Evolutionary conservation across 2,113 vertebrate genomes (phyloP), one percentile per base, ranked within the genome.

Genomic region (Sinocyclocheilus grahami): DNA sequence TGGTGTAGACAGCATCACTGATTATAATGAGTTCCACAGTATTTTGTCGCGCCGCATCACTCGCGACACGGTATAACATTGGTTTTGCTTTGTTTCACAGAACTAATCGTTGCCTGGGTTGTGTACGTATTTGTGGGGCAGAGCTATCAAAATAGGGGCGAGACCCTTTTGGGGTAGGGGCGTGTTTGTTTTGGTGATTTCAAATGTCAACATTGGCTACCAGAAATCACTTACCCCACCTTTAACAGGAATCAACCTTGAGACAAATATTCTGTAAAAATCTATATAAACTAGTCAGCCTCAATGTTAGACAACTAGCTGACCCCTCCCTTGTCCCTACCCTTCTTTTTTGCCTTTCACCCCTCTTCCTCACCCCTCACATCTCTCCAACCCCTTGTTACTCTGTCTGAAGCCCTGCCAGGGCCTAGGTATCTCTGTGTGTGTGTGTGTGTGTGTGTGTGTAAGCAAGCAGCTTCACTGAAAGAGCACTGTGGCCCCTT

Each of bases 401-500:
- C 22, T 74, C 67, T 67, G 33, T 86, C 37, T 83, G 82, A 87
- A 85, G 88, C 33, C 55, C 55, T 78, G 82, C 58, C 85, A 86
- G 37, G 39, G 24, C 27, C 82, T 71, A 18, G 33, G 51, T 77
- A 37, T 84, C 24, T 2, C 24, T 85, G 72, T 83, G 16, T 2
- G 24, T 85, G 78, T 83, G 22, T 82, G 55, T 1, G 33, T 83
- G 22, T 82, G 55, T 84, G 78, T 82, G 37, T 82, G 85, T 83
- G 86, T 78, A 83, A 65, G 72, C 48, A 37, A 74, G 82, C 78
- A 69, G 51, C 62, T 78, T 81, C 76, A 87, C 62, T 87, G 86
- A 86, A 80, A 82, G 62, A 77, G 81, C 85, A 84, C 77, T 75
- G 65, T 83, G 53, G 63, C 58, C 79, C 67, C 86, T 80, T 83